Base-by-base conservation (phyloP, 2,113 vertebrate genomes). In the Sardina pilchardus region DNA sequence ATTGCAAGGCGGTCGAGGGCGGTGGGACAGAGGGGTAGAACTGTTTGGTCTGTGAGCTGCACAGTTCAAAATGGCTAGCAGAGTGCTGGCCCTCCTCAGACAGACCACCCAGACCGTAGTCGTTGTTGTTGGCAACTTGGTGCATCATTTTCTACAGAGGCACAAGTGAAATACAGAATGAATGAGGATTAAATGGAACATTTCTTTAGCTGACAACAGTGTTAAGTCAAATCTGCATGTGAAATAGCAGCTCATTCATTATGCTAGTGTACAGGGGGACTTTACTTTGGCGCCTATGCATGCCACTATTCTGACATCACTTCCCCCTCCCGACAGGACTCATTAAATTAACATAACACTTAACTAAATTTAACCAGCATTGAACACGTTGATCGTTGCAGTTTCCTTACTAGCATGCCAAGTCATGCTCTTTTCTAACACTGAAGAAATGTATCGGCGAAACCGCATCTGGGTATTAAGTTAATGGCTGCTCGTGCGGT, bases 81-180 rank as follows among this genome's bases (percentile, higher is more conserved):
- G 97, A 92, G 90, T 97, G 96, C 94, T 96, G 96, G 53, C 94
- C 96, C 89, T 99, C 97, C 91, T 98, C 97, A 21, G 90, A 94
- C 87, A 99, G 96, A 87, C 96, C 96, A 0, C 95, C 95, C 94
- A 97, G 96, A 92, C 97, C 99, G 92, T 96, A 99, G 91, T 97
- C 97, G 91, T 95, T 98, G 86, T 94, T 94, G 94, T 94, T 96
- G 92, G 95, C 94, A 93, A 99, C 98, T 78, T 98, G 97, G 94
- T 98, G 98, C 98, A 99, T 99, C 97, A 99, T 99, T 95, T 96
- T 98, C 98, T 98, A 92, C 85, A 94, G 90, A 83, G 92, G 59
- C 85, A 91, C 93, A 93, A 89, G 43, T 90, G 89, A 10, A 75
- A 14, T 34, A 14, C 14, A 75, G 10, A 78, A 36, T 78, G 71